Evolutionary conservation across 2,888 invertebrate genomes (phyloP).

Genomic region (Panorpa germanica): DNA sequence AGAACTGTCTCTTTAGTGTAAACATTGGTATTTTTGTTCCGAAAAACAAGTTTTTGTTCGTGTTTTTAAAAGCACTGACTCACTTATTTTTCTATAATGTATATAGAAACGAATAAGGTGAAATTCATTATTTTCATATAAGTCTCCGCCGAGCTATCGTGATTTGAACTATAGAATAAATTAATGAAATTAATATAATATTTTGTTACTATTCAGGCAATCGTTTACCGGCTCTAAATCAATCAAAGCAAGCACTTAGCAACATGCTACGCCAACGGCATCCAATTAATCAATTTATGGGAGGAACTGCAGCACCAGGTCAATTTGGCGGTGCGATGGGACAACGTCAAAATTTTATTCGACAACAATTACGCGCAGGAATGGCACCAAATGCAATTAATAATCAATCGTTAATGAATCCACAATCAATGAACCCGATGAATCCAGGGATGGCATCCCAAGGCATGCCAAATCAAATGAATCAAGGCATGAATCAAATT

Average conservation of each 20-base stretch:
- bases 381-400: constrained; percentile 11
- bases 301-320: constrained; percentile 22
- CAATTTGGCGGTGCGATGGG: constrained; percentile 24
- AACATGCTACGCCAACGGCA: constrained; percentile 67
- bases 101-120: too few relatives aligned
- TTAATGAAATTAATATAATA: too few relatives aligned
- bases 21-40: too few relatives aligned
- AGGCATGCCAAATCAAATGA: constrained; percentile 23
- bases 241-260: constrained; percentile 69
- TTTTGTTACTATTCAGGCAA: too few relatives aligned
- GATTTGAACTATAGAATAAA: too few relatives aligned
- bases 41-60: too few relatives aligned
- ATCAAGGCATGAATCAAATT: constrained; percentile 29
- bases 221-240: constrained; percentile 40
- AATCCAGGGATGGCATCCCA: constrained; percentile 16
- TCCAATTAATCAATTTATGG: constrained; percentile 37
- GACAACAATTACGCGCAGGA: constrained; percentile 18
- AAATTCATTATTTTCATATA: too few relatives aligned
- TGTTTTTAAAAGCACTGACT: too few relatives aligned
- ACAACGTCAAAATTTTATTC: constrained; percentile 19
- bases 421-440: constrained; percentile 16
- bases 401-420: constrained; percentile 8
- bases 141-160: too few relatives aligned
- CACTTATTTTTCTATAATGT: too few relatives aligned
- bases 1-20: too few relatives aligned